Conservation (phyloP, 2,113 vertebrate genomes). For the Bos javanicus region DNA sequence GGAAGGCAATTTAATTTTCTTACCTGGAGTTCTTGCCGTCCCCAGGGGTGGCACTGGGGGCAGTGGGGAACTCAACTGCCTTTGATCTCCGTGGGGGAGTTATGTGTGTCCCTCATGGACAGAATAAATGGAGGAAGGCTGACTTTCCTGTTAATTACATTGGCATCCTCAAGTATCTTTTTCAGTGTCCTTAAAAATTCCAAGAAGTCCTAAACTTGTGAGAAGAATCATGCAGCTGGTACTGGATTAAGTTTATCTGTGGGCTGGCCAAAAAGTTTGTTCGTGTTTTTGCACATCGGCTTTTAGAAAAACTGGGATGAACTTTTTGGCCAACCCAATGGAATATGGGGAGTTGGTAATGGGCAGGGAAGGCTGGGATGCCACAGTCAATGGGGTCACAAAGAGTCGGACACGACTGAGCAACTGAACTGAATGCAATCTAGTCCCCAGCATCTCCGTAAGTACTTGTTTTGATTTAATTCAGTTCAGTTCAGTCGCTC, state of each 20-base stretch:
- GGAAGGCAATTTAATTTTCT: neutral
- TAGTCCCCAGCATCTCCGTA: neutral
- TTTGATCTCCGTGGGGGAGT: neutral
- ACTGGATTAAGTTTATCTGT: neutral
- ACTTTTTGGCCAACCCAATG: neutral
- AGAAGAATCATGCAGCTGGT: neutral
- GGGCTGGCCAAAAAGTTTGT: neutral
- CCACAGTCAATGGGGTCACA: neutral
- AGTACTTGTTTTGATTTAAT: neutral
- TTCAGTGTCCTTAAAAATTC: neutral
- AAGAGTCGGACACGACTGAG: neutral
- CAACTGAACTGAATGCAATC: neutral
- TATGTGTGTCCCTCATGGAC: neutral
- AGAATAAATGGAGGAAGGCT: neutral
- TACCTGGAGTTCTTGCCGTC: neutral
- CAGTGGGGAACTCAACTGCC: neutral
- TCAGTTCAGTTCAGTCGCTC: neutral
- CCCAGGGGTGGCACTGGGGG: rapidly evolving
- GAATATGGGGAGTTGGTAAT: neutral
- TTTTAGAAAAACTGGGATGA: neutral
- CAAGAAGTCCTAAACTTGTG: neutral
- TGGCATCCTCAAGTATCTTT: neutral
- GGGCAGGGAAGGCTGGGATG: neutral
- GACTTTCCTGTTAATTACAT: neutral
- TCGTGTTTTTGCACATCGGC: neutral